Evolutionary conservation across 2,888 invertebrate species (phyloP).

Genomic region (Danaus chrysippus): DNA sequence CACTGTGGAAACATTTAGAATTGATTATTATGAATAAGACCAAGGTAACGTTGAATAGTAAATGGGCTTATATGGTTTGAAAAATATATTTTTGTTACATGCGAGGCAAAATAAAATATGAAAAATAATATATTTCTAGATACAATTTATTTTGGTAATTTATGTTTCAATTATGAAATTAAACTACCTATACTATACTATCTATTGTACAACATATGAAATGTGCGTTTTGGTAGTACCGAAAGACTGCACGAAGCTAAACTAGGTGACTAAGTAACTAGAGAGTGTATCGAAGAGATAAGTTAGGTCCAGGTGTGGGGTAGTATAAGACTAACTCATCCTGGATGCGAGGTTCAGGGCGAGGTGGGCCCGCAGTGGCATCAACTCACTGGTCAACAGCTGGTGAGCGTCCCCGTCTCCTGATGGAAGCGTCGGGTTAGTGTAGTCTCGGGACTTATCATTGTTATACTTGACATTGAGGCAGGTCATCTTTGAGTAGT

Average conservation of each 20-base stretch:
- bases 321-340: constrained; percentile 82
- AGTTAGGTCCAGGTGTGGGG: constrained; percentile 63
- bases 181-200: neutral
- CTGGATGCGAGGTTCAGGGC: constrained; percentile 75
- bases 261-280: constrained; percentile 14
- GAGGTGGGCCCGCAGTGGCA: constrained; percentile 74
- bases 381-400: constrained; percentile 83
- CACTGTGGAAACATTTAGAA: constrained; percentile 68
- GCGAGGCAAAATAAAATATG: neutral
- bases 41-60: constrained; percentile 52
- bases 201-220: constrained; percentile 9
- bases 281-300: constrained; percentile 45
- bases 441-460: constrained; percentile 99
- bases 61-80: constrained; percentile 28
- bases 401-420: constrained; percentile 87
- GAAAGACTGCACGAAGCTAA: constrained; percentile 2
- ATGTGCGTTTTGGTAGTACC: neutral
- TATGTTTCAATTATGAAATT: neutral
- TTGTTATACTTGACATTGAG: constrained; percentile 99
- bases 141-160: neutral
- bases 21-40: constrained; percentile 66
- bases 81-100: neutral
- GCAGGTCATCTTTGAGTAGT: constrained; percentile 98
- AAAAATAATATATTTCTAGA: neutral
- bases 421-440: constrained; percentile 97